phyloP scores from a whole-genome alignment of 2,797 vertebrate genomes.

The Bradypus variegatus region DNA sequence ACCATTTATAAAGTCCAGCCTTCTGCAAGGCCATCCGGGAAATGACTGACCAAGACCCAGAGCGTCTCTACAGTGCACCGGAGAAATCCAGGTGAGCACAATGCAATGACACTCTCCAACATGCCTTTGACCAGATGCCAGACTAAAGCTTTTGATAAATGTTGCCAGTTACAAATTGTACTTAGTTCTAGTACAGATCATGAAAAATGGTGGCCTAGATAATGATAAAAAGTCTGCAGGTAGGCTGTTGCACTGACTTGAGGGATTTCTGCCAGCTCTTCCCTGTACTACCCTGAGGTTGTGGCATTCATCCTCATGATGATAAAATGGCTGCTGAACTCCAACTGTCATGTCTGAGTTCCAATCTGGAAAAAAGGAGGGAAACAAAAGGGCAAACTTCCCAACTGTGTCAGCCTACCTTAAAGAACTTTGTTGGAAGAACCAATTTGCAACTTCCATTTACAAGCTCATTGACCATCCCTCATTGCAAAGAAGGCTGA shows the following conservation, averaged over 20 bases:
- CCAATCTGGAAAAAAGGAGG: neutral
- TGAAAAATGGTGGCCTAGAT: neutral
- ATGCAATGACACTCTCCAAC: neutral
- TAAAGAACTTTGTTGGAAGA: neutral
- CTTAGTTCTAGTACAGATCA: neutral
- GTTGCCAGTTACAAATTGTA: neutral
- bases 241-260: neutral
- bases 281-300: neutral
- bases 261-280: neutral
- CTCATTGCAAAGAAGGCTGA: neutral
- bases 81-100: slow-evolving; percentile 4
- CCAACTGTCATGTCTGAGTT: neutral
- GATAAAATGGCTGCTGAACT: neutral
- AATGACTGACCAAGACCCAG: neutral
- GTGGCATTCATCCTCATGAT: neutral
- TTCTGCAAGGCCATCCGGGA: neutral
- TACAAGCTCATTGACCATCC: neutral
- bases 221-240: neutral
- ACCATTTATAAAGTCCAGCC: neutral
- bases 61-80: too few relatives aligned
- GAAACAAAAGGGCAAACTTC: neutral
- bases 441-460: neutral
- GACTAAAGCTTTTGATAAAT: neutral
- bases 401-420: neutral
- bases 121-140: neutral